Conservation (phyloP, 2,113 vertebrate genomes). For the Aplodontia rufa region DNA sequence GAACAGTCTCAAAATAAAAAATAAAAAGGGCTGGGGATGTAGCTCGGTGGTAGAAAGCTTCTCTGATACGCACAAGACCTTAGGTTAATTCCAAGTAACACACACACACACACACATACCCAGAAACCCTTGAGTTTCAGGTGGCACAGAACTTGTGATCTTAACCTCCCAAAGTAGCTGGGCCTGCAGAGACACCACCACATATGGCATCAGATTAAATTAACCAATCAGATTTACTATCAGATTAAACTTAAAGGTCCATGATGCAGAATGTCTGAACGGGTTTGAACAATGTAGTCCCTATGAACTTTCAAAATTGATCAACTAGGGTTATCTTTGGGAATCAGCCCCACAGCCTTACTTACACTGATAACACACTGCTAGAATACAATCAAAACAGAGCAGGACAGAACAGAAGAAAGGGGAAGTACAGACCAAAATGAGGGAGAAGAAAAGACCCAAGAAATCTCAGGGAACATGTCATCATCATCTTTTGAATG, state of each 20-base stretch:
- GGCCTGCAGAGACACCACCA: no score
- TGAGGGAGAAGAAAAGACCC: background rate
- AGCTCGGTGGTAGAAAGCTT: no score
- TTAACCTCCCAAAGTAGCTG: no score
- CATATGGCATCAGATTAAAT: background rate
- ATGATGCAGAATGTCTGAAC: background rate
- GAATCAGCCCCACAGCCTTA: background rate
- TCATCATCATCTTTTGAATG: background rate
- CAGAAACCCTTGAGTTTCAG: no score
- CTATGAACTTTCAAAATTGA: background rate
- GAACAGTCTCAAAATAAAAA: no score
- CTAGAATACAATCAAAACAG: background rate
- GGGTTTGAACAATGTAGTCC: background rate
- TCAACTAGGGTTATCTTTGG: background rate
- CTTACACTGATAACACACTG: background rate
- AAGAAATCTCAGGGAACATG: background rate
- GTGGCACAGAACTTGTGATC: no score
- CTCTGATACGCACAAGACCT: no score
- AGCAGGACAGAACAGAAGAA: background rate
- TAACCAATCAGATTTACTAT: no score
- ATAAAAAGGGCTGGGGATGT: no score
- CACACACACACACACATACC: no score
- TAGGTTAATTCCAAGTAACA: no score
- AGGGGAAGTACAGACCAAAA: background rate
- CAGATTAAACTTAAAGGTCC: background rate